Conservation (phyloP, 2,888 invertebrate species). For the Lasioglossum marginatum region DNA sequence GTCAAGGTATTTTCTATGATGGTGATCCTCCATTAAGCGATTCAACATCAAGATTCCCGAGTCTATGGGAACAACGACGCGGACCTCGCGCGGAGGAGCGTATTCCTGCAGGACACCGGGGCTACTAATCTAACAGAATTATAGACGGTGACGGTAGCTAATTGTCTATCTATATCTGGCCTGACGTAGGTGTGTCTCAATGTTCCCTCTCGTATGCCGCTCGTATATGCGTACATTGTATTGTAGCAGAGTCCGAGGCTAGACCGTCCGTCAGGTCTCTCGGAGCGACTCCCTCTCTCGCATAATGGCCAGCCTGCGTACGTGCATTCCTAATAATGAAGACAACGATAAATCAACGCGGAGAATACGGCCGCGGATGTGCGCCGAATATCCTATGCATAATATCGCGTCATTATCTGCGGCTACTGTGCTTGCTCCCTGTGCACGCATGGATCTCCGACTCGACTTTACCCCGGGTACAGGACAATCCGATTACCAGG, state of each 20-base stretch:
- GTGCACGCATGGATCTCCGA: conserved; percentile 66
- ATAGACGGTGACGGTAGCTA: conserved; percentile 83
- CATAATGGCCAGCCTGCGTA: conserved; percentile 80
- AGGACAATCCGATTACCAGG: conserved; percentile 54
- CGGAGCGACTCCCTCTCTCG: conserved; percentile 66
- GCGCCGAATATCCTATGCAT: conserved; percentile 84
- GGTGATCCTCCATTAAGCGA: conserved; percentile 38
- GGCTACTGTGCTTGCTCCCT: conserved; percentile 68
- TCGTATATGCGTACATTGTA: conserved; percentile 78
- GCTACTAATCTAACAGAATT: conserved; percentile 79
- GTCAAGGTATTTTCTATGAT: neutral
- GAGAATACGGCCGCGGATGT: conserved; percentile 84
- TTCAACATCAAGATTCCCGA: conserved; percentile 64
- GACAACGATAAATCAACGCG: conserved; percentile 84
- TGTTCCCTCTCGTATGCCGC: conserved; percentile 79
- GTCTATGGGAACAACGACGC: conserved; percentile 63
- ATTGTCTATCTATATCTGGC: conserved; percentile 83
- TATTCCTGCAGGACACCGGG: conserved; percentile 75
- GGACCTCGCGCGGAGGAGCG: conserved; percentile 59
- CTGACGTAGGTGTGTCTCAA: conserved; percentile 82
- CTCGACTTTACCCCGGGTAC: conserved; percentile 66
- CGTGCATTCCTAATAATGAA: conserved; percentile 85
- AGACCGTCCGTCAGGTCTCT: conserved; percentile 79
- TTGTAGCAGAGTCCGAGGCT: conserved; percentile 76
- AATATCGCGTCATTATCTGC: conserved; percentile 84